phyloP scores from a whole-genome alignment of 2,888 invertebrate genomes.

The Mimumesa dahlbomi region DNA sequence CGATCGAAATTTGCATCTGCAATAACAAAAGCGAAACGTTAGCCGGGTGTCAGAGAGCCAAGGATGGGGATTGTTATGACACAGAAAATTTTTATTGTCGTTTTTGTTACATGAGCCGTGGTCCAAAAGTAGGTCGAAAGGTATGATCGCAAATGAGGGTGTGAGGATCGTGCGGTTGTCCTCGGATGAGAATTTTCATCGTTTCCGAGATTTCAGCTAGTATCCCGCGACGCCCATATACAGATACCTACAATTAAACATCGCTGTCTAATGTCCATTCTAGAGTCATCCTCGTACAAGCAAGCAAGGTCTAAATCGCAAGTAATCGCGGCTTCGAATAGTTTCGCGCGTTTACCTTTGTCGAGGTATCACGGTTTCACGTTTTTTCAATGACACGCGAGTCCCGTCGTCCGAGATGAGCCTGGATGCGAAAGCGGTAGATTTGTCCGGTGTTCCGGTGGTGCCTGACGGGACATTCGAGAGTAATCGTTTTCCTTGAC shows the following conservation, averaged over 20 bases:
- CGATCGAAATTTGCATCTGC: too few relatives aligned
- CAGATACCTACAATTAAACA: slow-evolving; percentile 64
- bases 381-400: slow-evolving; percentile 68
- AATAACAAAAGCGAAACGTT: not conserved
- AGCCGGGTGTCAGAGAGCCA: not conserved
- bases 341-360: slow-evolving; percentile 62
- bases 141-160: slow-evolving; percentile 79
- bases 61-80: slow-evolving; percentile 71
- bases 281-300: not conserved
- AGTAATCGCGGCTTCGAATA: not conserved
- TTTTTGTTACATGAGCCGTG: slow-evolving; percentile 78
- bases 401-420: slow-evolving; percentile 74
- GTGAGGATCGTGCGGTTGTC: slow-evolving; percentile 80
- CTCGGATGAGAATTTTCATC: slow-evolving; percentile 68
- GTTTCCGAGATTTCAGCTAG: slow-evolving; percentile 74
- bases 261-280: not conserved
- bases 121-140: slow-evolving; percentile 77
- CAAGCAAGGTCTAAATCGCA: too few relatives aligned
- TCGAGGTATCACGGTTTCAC: slow-evolving; percentile 64
- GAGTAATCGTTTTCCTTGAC: slow-evolving; percentile 76
- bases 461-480: slow-evolving; percentile 77
- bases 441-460: slow-evolving; percentile 72
- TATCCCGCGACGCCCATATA: slow-evolving; percentile 70
- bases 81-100: slow-evolving; percentile 78
- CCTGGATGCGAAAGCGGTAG: slow-evolving; percentile 72